These are phyloP conservation scores for Drosophila takahashii DNA, from an alignment of 1,140 invertebrate species.

Conservation along the genomic window DNA sequence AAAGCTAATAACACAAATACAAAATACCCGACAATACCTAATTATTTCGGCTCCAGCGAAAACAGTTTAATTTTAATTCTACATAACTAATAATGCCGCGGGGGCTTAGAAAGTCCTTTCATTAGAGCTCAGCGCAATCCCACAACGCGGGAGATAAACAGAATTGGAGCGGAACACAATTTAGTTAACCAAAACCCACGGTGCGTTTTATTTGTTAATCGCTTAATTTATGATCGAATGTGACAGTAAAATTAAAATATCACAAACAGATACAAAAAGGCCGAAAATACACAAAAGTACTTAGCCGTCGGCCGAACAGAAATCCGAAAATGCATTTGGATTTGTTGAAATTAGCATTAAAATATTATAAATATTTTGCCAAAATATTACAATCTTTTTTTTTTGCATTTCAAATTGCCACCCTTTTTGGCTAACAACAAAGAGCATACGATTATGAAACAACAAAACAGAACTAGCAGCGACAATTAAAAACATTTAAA, in stretches of 20 bases:
- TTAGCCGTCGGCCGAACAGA: constrained; percentile 26
- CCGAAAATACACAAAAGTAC: constrained; percentile 36
- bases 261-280: constrained; percentile 68
- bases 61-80: constrained; percentile 48
- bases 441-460: constrained; percentile 62
- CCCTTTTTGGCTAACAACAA: constrained; percentile 52
- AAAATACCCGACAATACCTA: background rate
- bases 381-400: constrained; percentile 68
- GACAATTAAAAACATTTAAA: constrained; percentile 77
- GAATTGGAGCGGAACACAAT: background rate
- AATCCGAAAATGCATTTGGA: constrained; percentile 47
- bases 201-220: constrained; percentile 69
- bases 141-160: constrained; percentile 7
- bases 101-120: constrained; percentile 19
- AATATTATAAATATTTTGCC: constrained; percentile 81
- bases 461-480: constrained; percentile 35
- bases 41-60: constrained; percentile 18
- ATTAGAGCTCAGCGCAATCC: constrained; percentile 2
- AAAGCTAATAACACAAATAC: too few species aligned
- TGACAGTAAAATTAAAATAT: constrained; percentile 81
- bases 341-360: constrained; percentile 81
- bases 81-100: constrained; percentile 28
- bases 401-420: constrained; percentile 21
- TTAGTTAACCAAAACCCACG: constrained; percentile 28
- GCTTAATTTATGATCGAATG: constrained; percentile 79